These are phyloP conservation scores for Tamandua tetradactyla DNA, from an alignment of 2,797 vertebrate genomes.

Conservation along the genomic window DNA sequence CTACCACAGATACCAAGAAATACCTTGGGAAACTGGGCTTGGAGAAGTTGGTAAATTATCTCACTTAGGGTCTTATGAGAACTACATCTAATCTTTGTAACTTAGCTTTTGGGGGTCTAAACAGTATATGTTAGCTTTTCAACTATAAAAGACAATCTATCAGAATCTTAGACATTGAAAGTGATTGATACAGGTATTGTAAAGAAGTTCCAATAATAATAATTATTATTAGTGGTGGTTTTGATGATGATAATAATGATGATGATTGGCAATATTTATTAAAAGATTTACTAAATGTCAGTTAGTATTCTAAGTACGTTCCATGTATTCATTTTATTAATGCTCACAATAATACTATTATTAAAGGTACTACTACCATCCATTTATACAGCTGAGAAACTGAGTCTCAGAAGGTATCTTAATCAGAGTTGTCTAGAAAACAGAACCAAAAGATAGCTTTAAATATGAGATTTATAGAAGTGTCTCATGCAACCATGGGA, in stretches of 20 bases:
- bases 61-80: background rate
- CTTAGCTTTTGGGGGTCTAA: background rate
- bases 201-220: background rate
- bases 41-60: background rate
- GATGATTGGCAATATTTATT: background rate
- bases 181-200: background rate
- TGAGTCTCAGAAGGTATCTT: too few species aligned
- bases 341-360: background rate
- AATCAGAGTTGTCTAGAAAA: too few species aligned
- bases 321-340: too few species aligned
- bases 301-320: background rate
- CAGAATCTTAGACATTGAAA: background rate
- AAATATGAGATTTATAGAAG: too few species aligned
- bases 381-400: background rate
- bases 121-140: constrained; percentile 30
- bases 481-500: too few species aligned
- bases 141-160: background rate
- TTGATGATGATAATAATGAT: background rate
- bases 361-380: background rate
- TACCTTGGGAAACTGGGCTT: background rate
- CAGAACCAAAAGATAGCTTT: too few species aligned
- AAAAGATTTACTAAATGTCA: background rate
- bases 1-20: background rate
- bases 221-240: background rate
- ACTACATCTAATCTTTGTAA: background rate